Percentiles rank a stretch among this genome's conserved stretches.
phyloP scores from a whole-genome alignment of 2,888 invertebrate species.

The Plemyria rubiginata region DNA sequence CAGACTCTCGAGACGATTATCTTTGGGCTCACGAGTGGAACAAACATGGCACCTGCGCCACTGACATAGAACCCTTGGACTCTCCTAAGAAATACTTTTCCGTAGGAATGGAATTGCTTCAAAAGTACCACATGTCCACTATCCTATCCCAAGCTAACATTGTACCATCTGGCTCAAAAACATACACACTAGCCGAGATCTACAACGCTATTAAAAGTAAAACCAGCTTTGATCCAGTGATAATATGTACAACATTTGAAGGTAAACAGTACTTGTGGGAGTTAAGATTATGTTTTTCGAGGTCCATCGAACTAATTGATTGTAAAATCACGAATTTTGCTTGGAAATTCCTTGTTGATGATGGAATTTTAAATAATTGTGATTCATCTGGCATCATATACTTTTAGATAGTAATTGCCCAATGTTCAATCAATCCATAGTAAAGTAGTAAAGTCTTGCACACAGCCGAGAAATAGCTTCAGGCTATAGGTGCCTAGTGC shows the following conservation, averaged over 20 bases:
- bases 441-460: too few relatives aligned
- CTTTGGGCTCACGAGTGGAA: constrained; percentile 93
- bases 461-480: too few relatives aligned
- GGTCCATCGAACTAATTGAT: constrained; percentile 85
- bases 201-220: constrained; percentile 71
- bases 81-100: constrained; percentile 88
- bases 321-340: constrained; percentile 68
- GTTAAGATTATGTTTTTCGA: constrained; percentile 89
- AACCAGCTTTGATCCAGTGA: constrained; percentile 84
- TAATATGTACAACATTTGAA: constrained; percentile 86
- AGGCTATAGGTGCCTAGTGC: too few relatives aligned
- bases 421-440: too few relatives aligned
- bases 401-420: background rate
- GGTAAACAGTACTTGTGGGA: constrained; percentile 87
- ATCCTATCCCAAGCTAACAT: constrained; percentile 84
- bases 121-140: constrained; percentile 85
- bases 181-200: constrained; percentile 41
- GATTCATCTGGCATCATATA: constrained; percentile 1
- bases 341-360: background rate
- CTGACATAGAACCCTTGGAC: constrained; percentile 78
- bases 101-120: constrained; percentile 85
- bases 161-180: constrained; percentile 58
- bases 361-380: constrained; percentile 2
- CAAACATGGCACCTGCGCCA: constrained; percentile 92
- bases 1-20: constrained; percentile 73